Conservation (phyloP, 2,797 vertebrate genomes). For the Tinamus major region DNA sequence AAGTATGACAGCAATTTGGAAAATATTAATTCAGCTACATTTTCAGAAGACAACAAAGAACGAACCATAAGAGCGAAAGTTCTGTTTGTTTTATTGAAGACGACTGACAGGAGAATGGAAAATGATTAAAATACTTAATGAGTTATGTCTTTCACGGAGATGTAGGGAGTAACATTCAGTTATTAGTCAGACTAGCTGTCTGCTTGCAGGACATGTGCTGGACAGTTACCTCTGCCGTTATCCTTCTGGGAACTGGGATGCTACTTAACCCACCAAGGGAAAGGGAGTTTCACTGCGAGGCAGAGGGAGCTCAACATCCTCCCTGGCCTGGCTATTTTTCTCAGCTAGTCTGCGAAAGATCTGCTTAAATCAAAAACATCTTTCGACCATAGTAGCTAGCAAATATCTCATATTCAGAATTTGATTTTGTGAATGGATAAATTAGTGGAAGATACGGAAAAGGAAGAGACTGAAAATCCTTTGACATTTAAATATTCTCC, state of each 20-base stretch:
- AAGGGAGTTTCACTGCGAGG: fast-evolving
- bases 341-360: background rate
- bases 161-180: background rate
- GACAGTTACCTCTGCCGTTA: background rate
- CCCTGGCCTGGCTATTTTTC: background rate
- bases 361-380: background rate
- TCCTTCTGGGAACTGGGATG: background rate
- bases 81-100: background rate
- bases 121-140: background rate
- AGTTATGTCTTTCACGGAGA: background rate
- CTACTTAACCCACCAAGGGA: background rate
- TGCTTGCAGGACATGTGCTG: background rate
- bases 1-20: background rate
- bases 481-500: conserved; percentile 1
- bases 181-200: background rate
- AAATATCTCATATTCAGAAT: background rate
- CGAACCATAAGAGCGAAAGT: background rate
- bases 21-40: background rate
- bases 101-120: background rate
- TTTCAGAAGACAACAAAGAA: background rate
- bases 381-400: background rate
- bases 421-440: background rate
- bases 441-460: background rate
- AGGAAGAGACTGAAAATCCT: background rate
- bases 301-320: background rate